These are phyloP conservation scores for Ennomos fuscantarius DNA, from an alignment of 2,888 invertebrate species.

Conservation along the genomic window DNA sequence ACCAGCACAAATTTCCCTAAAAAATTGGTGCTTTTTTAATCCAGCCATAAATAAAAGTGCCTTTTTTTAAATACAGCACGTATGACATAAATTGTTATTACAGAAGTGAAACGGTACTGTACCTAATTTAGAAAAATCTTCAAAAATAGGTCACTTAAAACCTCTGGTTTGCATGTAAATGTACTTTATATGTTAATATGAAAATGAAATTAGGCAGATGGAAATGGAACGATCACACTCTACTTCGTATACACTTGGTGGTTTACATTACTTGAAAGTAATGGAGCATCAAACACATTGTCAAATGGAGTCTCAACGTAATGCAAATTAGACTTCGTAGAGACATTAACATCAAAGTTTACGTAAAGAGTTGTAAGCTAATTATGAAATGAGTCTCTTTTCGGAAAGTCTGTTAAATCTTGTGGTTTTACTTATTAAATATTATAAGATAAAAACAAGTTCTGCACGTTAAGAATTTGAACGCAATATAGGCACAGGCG, in stretches of 20 bases:
- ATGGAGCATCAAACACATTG: conserved; percentile 30
- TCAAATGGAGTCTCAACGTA: conserved; percentile 3
- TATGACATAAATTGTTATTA: conserved; percentile 44
- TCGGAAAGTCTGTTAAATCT: no score
- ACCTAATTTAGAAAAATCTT: conserved; percentile 31
- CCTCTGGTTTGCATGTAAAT: conserved; percentile 47
- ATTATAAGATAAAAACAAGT: no score
- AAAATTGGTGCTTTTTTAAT: no score
- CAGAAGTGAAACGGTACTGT: conserved; percentile 16
- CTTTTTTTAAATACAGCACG: conserved; percentile 13
- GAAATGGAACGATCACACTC: conserved; percentile 30
- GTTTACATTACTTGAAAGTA: conserved; percentile 30
- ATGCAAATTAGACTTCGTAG: no score
- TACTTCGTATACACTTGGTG: conserved; percentile 19
- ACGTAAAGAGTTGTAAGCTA: no score
- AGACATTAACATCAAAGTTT: no score
- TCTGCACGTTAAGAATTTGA: no score
- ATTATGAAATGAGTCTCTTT: no score
- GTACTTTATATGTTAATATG: conserved; percentile 46
- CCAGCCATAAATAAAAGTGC: conserved; percentile 6
- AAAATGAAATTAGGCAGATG: conserved; percentile 43
- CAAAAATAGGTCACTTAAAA: conserved; percentile 39
- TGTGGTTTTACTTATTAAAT: no score
- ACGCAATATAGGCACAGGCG: no score
- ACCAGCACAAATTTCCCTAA: no score